Percentiles rank a stretch among this genome's conserved stretches.
phyloP scores from a whole-genome alignment of 2,113 vertebrate species.

The Vireo altiloquus region DNA sequence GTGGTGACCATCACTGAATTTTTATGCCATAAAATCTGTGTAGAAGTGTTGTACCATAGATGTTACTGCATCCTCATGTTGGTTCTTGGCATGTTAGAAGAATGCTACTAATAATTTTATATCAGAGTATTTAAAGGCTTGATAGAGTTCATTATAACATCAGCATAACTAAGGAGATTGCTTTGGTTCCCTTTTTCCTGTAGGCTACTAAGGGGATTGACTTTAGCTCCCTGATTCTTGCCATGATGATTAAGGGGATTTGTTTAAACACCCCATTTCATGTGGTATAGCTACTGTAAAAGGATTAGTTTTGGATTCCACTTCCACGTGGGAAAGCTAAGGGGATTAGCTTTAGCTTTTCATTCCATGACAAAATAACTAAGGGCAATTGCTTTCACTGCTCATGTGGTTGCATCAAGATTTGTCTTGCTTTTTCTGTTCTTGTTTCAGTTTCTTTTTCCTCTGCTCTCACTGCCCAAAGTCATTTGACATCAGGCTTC shows the following conservation, averaged over 20 bases:
- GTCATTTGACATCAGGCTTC: neutral
- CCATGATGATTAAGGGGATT: constrained; percentile 61
- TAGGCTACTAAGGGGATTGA: constrained; percentile 46
- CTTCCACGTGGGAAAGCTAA: constrained; percentile 58
- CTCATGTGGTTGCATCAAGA: constrained; percentile 4
- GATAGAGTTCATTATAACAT: neutral
- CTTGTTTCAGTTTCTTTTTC: neutral
- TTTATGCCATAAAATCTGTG: neutral
- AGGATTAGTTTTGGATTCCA: constrained; percentile 66
- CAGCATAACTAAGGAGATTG: constrained; percentile 55
- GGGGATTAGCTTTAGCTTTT: constrained; percentile 64
- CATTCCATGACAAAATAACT: constrained; percentile 53
- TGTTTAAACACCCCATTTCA: constrained; percentile 60
- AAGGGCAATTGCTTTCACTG: constrained; percentile 33
- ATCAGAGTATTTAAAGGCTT: neutral
- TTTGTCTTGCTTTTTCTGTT: neutral
- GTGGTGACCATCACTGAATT: neutral
- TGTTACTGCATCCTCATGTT: neutral
- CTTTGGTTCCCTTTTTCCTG: constrained; percentile 9
- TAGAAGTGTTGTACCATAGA: neutral
- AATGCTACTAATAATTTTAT: neutral
- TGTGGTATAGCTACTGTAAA: constrained; percentile 57
- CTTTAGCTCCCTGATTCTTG: constrained; percentile 53
- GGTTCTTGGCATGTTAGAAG: neutral
- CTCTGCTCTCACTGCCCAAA: neutral